These are phyloP conservation scores for Jaculus jaculus DNA, from an alignment of 2,113 vertebrate genomes.

Conservation along the genomic window DNA sequence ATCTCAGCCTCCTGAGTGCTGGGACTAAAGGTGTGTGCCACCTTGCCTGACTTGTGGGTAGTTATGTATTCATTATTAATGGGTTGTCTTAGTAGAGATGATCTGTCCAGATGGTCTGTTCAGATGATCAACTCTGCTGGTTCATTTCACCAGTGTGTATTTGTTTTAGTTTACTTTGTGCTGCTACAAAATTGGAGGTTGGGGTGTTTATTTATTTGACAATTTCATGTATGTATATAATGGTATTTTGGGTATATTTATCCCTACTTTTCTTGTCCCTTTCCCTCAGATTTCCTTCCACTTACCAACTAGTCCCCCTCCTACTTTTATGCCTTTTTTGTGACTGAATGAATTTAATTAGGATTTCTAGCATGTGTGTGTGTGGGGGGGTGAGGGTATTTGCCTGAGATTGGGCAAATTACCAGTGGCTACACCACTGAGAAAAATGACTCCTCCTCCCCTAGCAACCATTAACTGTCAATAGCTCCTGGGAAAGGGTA, in stretches of 20 bases:
- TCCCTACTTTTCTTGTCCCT: too few relatives aligned
- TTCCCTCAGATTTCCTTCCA: too few relatives aligned
- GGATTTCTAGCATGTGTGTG: not conserved
- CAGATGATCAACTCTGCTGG: not conserved
- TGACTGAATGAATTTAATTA: not conserved
- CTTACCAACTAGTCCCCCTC: too few relatives aligned
- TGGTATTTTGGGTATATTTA: too few relatives aligned
- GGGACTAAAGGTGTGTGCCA: too few relatives aligned
- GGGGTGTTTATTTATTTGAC: not conserved
- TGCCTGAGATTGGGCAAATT: not conserved
- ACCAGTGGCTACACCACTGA: too few relatives aligned
- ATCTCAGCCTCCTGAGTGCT: too few relatives aligned
- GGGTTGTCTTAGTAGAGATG: not conserved
- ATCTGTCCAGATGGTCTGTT: not conserved
- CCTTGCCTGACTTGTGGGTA: too few relatives aligned
- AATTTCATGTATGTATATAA: not conserved
- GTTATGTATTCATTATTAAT: not conserved
- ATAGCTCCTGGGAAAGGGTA: too few relatives aligned
- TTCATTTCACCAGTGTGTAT: not conserved
- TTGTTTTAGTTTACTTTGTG: not conserved
- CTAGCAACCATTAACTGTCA: too few relatives aligned
- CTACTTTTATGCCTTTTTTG: too few relatives aligned
- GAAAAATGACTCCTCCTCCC: too few relatives aligned
- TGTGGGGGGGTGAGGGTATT: not conserved
- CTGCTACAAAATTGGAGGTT: not conserved